Conservation (phyloP, 2,113 vertebrate genomes). For the Pterocles orientalis region DNA sequence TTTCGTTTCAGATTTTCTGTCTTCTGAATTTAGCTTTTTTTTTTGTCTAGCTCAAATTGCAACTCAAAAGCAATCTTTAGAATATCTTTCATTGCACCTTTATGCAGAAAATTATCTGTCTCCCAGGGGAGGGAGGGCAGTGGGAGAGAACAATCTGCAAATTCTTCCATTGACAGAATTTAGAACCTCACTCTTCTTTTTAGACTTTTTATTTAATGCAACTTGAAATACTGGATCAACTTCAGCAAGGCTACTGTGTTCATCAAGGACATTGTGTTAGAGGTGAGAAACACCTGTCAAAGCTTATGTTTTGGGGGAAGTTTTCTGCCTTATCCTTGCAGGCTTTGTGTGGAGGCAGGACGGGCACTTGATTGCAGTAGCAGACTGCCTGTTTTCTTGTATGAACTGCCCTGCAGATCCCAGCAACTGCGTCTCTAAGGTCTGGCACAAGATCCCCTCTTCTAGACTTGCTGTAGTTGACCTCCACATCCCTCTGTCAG, state of each 20-base stretch:
- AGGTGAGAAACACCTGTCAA: not conserved
- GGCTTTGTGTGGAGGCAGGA: not conserved
- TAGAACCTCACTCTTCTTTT: not conserved
- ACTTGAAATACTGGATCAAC: not conserved
- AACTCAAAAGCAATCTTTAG: not conserved
- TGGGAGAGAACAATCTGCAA: not conserved
- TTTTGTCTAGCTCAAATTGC: not conserved
- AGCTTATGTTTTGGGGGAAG: accelerated
- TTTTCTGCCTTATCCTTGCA: not conserved
- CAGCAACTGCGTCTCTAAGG: not conserved
- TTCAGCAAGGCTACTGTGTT: not conserved
- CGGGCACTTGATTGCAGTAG: not conserved
- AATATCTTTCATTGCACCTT: not conserved
- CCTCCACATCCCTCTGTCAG: not conserved
- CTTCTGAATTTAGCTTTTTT: constrained; percentile 9
- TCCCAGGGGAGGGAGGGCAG: not conserved
- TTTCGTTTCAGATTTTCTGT: not conserved
- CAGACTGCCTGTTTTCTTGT: not conserved
- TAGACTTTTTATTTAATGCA: not conserved
- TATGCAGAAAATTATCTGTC: not conserved
- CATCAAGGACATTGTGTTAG: not conserved
- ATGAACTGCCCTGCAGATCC: not conserved
- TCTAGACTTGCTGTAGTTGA: not conserved
- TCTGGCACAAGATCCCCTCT: not conserved
- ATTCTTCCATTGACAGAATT: not conserved